phyloP scores from a whole-genome alignment of 2,888 invertebrate species.

The Rhagonycha fulva region DNA sequence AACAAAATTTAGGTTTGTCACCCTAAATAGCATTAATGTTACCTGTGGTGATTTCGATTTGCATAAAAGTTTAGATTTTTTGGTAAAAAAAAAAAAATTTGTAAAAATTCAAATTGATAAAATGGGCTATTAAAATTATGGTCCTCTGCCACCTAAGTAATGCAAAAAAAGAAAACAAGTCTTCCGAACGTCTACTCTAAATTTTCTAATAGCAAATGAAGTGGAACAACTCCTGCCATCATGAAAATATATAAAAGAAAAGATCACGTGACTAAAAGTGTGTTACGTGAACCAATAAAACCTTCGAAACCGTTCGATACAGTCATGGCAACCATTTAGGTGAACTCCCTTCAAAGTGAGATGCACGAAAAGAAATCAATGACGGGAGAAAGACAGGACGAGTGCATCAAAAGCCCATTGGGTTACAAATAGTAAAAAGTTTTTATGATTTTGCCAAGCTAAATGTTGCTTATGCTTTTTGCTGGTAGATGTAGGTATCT shows the following conservation, averaged over 20 bases:
- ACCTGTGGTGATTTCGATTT: background rate
- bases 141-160: background rate
- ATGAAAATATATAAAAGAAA: constrained; percentile 47
- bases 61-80: background rate
- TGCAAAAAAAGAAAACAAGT: constrained; percentile 4
- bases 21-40: background rate
- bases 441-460: constrained; percentile 53
- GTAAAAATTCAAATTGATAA: background rate
- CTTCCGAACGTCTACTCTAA: constrained; percentile 9
- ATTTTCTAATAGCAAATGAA: constrained; percentile 28
- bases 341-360: constrained; percentile 44
- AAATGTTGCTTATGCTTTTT: constrained; percentile 53
- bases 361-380: constrained; percentile 26
- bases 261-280: constrained; percentile 49
- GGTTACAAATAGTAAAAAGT: constrained; percentile 55
- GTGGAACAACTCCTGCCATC: constrained; percentile 45
- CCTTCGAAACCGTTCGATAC: constrained; percentile 45
- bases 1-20: background rate
- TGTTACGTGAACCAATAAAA: constrained; percentile 46
- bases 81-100: background rate
- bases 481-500: constrained; percentile 57
- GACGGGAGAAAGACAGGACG: constrained; percentile 40
- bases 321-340: constrained; percentile 52
- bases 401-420: constrained; percentile 51
- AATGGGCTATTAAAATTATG: constrained; percentile 14